Base-by-base conservation (phyloP, 2,888 invertebrate genomes). In the Penaeus monodon region DNA sequence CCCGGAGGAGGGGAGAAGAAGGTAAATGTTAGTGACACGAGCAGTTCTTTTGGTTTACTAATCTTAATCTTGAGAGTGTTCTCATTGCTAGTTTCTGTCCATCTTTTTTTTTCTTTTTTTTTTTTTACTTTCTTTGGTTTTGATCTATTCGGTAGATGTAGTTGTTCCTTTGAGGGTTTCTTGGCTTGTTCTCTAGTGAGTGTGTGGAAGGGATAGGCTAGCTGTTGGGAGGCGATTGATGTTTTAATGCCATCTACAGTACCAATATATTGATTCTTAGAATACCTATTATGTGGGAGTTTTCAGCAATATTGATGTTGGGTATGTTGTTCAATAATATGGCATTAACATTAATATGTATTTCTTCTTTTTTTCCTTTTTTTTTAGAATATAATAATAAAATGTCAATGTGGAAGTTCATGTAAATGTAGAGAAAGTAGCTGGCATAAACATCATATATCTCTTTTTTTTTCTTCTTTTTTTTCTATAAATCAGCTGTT, bases 1-100 rank as follows among this genome's bases (percentile, higher is more conserved):
- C 96, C 98, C 1, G 96, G 96, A 91, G 97, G 97, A 90, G 97
- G 98, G 68, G 96, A 97, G 91, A 97, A 97, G 92, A 98, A 98
- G 96, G 97, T 97, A 93, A 90, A 8, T 66, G 68, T 6, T 68
- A 29, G 80, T 29, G 70, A 70, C 70, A 70, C 27, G 70, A 70
- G 14, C 70, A 27, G 22, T 27, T 14, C 22, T 33, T 70, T 33
- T 33, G 2, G 2, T 70, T 33, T 70, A 29, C 29, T 70, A 29
- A 27, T 24, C 17, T 24, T 33, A 70, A 29, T 70, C 27, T 70
- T 33, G 29, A 29, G 27, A 70, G 27, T 70, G 29, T 70, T 70
- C 14, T 70, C 22, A 70, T 70, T 70, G 17, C 17, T 44, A 10
- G 44, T 44, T 44, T 44, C 10, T 6, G 44, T 44, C 44, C 44